phyloP scores from a whole-genome alignment of 2,888 invertebrate genomes.

The Pyralis farinalis region DNA sequence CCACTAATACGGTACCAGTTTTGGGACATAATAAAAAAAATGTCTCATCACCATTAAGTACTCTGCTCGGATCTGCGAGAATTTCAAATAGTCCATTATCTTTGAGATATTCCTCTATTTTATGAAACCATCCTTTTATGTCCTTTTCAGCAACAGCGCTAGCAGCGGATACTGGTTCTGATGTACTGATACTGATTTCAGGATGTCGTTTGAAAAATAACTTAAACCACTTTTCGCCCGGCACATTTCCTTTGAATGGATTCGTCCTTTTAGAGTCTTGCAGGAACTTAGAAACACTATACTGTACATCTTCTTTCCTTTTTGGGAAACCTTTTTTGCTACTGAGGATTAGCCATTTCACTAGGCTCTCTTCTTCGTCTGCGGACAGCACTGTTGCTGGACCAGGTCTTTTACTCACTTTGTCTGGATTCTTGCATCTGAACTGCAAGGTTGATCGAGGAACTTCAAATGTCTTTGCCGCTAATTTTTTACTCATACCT shows the following conservation, averaged over 20 bases:
- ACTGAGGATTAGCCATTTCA: constrained; percentile 19
- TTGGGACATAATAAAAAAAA: constrained; percentile 26
- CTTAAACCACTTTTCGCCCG: neutral
- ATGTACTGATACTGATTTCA: constrained; percentile 20
- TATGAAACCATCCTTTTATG: constrained; percentile 9
- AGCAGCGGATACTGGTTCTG: constrained; percentile 31
- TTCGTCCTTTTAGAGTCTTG: neutral
- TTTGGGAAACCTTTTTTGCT: constrained; percentile 22
- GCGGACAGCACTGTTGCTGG: constrained; percentile 20
- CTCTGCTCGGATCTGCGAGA: constrained; percentile 12
- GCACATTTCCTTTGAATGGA: constrained; percentile 1
- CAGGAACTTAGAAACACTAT: constrained; percentile 17
- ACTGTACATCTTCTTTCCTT: constrained; percentile 19
- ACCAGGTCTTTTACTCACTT: constrained; percentile 23
- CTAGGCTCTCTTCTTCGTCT: constrained; percentile 21
- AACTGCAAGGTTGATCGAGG: constrained; percentile 24
- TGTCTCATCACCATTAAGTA: constrained; percentile 27
- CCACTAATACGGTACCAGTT: constrained; percentile 21
- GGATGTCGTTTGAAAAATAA: constrained; percentile 32
- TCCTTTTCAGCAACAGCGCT: constrained; percentile 29
- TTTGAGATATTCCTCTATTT: constrained; percentile 26
- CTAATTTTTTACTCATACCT: constrained; percentile 23
- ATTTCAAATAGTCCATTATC: constrained; percentile 1
- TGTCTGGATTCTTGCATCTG: constrained; percentile 16
- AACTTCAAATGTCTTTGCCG: too few relatives aligned